Base-by-base conservation (phyloP, 2,797 vertebrate genomes). In the Myotis pilosus region DNA sequence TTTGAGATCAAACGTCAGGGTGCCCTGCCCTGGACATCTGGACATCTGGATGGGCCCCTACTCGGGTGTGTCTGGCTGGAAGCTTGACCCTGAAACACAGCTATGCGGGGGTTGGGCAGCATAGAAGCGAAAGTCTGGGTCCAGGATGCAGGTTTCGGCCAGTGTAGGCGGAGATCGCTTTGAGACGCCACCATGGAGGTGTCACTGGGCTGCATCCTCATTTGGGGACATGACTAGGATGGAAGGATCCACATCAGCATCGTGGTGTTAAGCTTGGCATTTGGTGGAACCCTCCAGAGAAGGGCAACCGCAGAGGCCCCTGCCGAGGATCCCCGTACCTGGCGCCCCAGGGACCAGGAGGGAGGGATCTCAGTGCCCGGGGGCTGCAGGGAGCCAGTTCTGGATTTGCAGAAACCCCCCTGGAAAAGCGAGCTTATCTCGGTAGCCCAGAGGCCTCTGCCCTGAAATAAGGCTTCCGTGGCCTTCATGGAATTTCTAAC, bases 161-260 rank as follows among this genome's bases (percentile, higher is more conserved):
- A 15, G 33, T 1, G 51, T 0, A 5, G 72, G 16, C 3, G 0
- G 11, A 6, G 16, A 8, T 41, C 36, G 17, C 49, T 78, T 69
- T 0, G 1, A 1, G 10, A 44, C 17, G 30, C 10, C 30, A 49
- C 60, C 41, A 55, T 4, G 0, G 20, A 19, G 47, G 13, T 53
- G 13, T 13, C 19, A 15, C 20, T 4, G 80, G 64, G 44, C 87
- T 41, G 49, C 1, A 7, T 22, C 12, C 49, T 66, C 84, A 3
- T 36, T 17, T 19, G 66, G 33, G 68, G 71, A n/a, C 11, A 1
- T 0, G 7, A 17, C 0, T 1, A 23, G 71, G 44, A 64, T n/a
- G 8, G 25, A 28, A 19, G 62, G 23, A 38, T 12, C 64, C 30
- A 2, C 15, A 2, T 41, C 6, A 25, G 41, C 44, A 8, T 2